Evolutionary conservation across 2,113 vertebrate species (phyloP), one percentile per base, ranked within the genome.

Genomic region (Nettapus auritus): DNA sequence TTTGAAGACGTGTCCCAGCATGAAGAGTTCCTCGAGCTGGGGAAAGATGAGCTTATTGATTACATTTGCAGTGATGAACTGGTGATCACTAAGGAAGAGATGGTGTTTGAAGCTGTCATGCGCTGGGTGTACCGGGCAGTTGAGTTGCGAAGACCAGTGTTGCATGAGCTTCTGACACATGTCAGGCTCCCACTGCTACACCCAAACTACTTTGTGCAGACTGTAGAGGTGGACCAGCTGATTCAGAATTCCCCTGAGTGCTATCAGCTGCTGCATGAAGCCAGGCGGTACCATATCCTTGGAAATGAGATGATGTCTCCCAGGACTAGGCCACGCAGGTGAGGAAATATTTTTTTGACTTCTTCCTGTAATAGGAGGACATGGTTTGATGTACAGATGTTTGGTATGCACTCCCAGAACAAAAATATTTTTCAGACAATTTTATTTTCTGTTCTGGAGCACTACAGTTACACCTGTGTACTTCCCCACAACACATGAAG

Each of bases 281-380:
- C 99, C 91, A 98, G 99, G 46, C 97, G 99, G 31, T 99, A 99
- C 97, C 99, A 99, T 28, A 99, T 99, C 92, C 99, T 99, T 11
- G 99, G 99, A 74, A 99, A 99, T 46, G 99, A 99, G 97, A 99
- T 99, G 99, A 99, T 99, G 99, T 99, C 99, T 73, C 98, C 99
- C 91, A 98, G 99, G 95, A 99, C 99, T 19, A 98, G 99, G 83
- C 99, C 99, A 29, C 99, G 99, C 97, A 99, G 99, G 99, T 99
- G 91, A 98, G 98, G 33, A 62, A 42, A 28, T 20, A 11, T 33
- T 40, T 6, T 22, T 28, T 68, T 12, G 5, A 19, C 7, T 64
- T 38, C 33, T 79, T 66, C 25, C 33, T 66, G n/a, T 80, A 67
- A 42, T 33, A 59, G 57, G 34, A 76, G 25, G 36, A n/a, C 4